Percentiles rank a stretch among this genome's conserved stretches.
Conservation (phyloP, 37 sponge, comb jelly and placozoan species). For the Spongia lamella region DNA sequence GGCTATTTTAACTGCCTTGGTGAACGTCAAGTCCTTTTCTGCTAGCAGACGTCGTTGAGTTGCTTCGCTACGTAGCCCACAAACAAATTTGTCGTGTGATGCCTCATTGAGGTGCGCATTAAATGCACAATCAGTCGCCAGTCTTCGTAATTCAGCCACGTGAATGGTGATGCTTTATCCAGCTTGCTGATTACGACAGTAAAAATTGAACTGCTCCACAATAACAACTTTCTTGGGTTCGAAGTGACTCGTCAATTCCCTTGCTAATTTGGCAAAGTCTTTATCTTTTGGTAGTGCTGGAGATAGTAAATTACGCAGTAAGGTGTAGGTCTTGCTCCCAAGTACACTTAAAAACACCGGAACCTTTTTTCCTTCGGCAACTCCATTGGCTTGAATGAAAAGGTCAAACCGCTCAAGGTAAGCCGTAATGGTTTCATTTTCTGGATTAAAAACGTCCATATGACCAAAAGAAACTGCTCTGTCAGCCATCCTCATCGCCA, state of each 20-base stretch:
- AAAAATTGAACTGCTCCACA: slow-evolving; percentile 17
- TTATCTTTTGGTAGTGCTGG: slow-evolving; percentile 4
- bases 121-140: slow-evolving; percentile 7
- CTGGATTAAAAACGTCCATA: not conserved
- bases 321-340: slow-evolving; percentile 12
- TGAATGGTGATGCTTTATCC: not conserved
- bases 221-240: slow-evolving; percentile 18
- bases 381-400: slow-evolving; percentile 13
- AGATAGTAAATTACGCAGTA: slow-evolving; percentile 3
- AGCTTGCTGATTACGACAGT: slow-evolving; percentile 16
- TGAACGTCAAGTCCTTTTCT: slow-evolving; percentile 15
- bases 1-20: too few relatives aligned
- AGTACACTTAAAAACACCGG: slow-evolving; percentile 19
- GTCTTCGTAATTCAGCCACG: slow-evolving; percentile 9
- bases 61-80: not conserved
- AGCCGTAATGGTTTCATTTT: slow-evolving; percentile 1
- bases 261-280: not conserved
- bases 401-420: slow-evolving; percentile 5
- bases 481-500: not conserved
- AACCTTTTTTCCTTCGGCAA: slow-evolving; percentile 5
- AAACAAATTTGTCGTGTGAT: slow-evolving; percentile 7
- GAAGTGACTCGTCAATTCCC: slow-evolving; percentile 1
- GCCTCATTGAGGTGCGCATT: slow-evolving; percentile 4
- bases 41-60: slow-evolving; percentile 1
- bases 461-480: slow-evolving; percentile 1